Base-by-base conservation (phyloP, 2,888 invertebrate genomes). In the Nomada flava region DNA sequence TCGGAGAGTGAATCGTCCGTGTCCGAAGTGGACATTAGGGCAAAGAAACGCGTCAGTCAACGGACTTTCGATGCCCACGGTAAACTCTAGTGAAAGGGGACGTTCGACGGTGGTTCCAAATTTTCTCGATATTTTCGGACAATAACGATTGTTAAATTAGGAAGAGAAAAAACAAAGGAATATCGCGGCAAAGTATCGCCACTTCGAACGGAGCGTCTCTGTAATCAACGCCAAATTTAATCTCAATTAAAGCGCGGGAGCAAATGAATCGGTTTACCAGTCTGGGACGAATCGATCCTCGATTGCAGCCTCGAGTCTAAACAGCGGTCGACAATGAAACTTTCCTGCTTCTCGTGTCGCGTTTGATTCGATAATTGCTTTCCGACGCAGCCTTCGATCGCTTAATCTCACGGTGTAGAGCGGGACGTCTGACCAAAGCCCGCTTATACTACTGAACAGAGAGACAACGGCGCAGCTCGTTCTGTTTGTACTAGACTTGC, bases 231-330 rank as follows among this genome's bases (percentile, higher is more conserved):
- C 57, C 78, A 84, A 82, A 85, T 89, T 87, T 86, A 85, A 85
- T 88, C 86, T 89, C 85, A 90, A 90, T 90, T 89, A 90, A 86
- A 86, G 82, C 81, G 63, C 81, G 76, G 75, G 76, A 50, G 50
- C 75, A 47, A 82, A 79, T 74, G 75, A 85, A 82, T 85, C 79
- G 78, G 74, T 85, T 80, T 82, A 79, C 85, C 86, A 59, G 50
- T 36, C 47, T 18, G 59, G 26, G 1, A 55, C 53, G 29, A 47
- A 78, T 62, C 72, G 79, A 76, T 72, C 47, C 64, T 57, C 84
- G 63, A 80, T 86, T 62, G 55, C 55, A 63, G 53, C 53, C n/a
- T 26, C 70, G 47, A 15, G 20, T n/a, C 2, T 13, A 20, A 15
- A 63, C 57, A 47, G 62, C 67, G 68, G 73, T 86, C 84, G 69